phyloP scores from a whole-genome alignment of 1,140 invertebrate genomes.

The Meloidogyne chitwoodi region DNA sequence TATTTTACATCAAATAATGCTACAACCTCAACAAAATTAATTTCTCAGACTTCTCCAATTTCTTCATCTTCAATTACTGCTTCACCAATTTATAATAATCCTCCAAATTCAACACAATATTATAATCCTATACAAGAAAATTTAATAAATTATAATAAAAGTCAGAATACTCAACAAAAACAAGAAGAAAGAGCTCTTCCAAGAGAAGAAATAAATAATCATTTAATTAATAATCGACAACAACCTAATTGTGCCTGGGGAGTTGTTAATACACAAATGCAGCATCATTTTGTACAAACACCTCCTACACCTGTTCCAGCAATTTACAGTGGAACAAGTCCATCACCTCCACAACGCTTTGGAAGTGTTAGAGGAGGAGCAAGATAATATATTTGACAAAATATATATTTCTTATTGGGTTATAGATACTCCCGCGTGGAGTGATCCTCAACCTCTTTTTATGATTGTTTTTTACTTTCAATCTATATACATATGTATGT shows the following conservation, averaged over 20 bases:
- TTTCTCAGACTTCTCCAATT: neutral
- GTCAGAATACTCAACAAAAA: neutral
- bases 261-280: neutral
- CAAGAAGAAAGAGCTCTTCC: neutral
- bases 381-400: neutral
- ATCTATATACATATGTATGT: too few relatives aligned
- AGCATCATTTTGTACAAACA: conserved; percentile 8
- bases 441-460: too few relatives aligned
- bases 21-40: neutral
- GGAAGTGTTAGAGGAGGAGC: neutral
- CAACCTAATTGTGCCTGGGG: neutral
- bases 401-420: neutral
- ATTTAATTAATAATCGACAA: neutral
- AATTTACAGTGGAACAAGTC: conserved; percentile 17
- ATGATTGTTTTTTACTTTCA: too few relatives aligned
- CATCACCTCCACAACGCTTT: conserved; percentile 15
- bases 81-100: neutral
- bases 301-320: conserved; percentile 7
- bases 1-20: neutral
- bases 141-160: neutral
- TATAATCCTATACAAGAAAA: neutral
- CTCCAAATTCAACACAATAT: neutral
- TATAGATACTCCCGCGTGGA: too few relatives aligned
- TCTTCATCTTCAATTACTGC: neutral
- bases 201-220: neutral